Base-by-base conservation (phyloP, 35 echinoderm and acorn worm species). In the Ptychodera flava region DNA sequence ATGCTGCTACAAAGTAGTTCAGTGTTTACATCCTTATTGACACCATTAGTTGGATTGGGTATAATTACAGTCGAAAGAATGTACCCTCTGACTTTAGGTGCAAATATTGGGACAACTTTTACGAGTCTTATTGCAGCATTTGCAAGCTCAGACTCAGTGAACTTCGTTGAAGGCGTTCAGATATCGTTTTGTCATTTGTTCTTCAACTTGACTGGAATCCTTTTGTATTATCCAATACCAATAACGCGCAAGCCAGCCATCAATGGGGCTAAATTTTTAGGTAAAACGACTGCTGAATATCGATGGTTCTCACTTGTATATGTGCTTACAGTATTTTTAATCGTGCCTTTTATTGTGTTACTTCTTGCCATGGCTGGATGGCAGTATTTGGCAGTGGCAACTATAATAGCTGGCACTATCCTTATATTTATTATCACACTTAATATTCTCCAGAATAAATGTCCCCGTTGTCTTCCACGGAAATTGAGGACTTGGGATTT, bases 261-360 rank as follows among this genome's bases (percentile, higher is more conserved):
- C 0, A 81, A 77, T 16, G 16, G 91, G 32, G 93, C 93, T 28
- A 89, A 91, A 32, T 28, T 16, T 28, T 75, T 95, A 0, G 93
- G 93, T 52, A 92, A 95, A 36, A 95, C 91, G 1, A 95, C 87
- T 12, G 87, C 93, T 1, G 87, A 95, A 30, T 91, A 95, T 78
- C 86, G 93, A 1, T 95, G 93, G 93, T 95, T 95, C 85, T 89
- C 93, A 10, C 78, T 95, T 28, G 35, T 89, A 36, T 95, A 95
- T 64, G 35, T 95, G 28, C 29, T 91, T 0, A n/a, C 89, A 1
- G 87, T 95, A 87, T 95, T 95, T 38, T 88, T 95, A 37, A 10
- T 95, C 0, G 30, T 95, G 37, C 93, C 93, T 29, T 82, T 34
- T 12, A 30, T 82, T 28, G 90, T 97, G 15, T 97, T 97, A 81